Base-by-base conservation (phyloP, 2,797 vertebrate species). In the Oceanodroma leucorhoa region DNA sequence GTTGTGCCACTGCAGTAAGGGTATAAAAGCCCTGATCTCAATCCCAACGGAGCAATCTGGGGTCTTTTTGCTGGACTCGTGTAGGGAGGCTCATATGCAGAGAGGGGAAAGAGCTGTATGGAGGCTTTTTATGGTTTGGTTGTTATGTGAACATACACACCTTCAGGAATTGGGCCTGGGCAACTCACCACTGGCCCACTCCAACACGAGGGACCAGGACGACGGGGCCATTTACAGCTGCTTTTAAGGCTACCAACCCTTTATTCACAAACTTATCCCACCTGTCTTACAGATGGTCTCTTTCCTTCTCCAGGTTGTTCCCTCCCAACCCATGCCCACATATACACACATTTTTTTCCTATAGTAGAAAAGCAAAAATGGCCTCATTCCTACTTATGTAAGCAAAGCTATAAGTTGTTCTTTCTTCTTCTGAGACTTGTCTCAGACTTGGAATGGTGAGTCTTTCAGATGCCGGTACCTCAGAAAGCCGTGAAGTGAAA, bases 111-210 rank as follows among this genome's bases (percentile, higher is more conserved):
- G 14, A 45, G 38, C 21, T 32, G 3, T 5, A 0, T 1, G 3
- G 6, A 46, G 36, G 21, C 2, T 27, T 22, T 73, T 19, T 21
- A 3, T 14, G 30, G 11, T 12, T 11, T 58, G 20, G 45, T 11
- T 57, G 9, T 51, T 4, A 3, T 0, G 1, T 57, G 60, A 55
- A 6, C 4, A 7, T 10, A 10, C 2, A 7, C 14, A 1, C 2
- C 3, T 2, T n/a, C 32, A 27, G 69, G 38, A 61, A 2, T 29
- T 14, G 15, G 14, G 36, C 15, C 48, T 38, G 76, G 34, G 3
- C 41, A 40, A 11, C 26, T 36, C 75, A 50, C 21, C 30, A 6
- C 6, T 5, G 32, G 32, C 17, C 7, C 23, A 4, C 30, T 58
- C 16, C 61, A 40, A 43, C 32, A n/a, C 0, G 2, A 77, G 55